phyloP scores from a whole-genome alignment of 2,113 vertebrate species.

The Anguilla rostrata region DNA sequence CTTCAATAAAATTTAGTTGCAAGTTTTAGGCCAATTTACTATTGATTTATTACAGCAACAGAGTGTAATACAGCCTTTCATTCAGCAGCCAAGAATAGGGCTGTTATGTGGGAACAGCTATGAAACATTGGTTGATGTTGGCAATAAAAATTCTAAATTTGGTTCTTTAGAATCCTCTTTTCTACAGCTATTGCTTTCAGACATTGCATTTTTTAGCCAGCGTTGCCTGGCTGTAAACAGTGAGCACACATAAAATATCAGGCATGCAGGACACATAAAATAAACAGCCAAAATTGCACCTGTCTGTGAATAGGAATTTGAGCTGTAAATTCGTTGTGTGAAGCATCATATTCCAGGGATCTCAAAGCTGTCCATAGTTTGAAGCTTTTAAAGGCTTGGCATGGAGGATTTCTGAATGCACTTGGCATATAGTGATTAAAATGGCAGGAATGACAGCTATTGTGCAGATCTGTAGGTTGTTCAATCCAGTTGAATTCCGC shows the following conservation, averaged over 20 bases:
- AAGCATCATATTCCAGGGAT: not conserved
- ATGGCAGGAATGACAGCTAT: not conserved
- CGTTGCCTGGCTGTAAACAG: not conserved
- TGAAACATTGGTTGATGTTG: too few relatives aligned
- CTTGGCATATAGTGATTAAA: not conserved
- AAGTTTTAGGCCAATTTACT: too few relatives aligned
- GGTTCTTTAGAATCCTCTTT: not conserved
- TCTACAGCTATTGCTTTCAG: not conserved
- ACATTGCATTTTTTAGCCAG: not conserved
- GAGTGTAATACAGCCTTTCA: too few relatives aligned
- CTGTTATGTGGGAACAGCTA: too few relatives aligned
- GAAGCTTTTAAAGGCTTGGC: not conserved
- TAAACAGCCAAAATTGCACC: not conserved
- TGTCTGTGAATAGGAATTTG: not conserved
- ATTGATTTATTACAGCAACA: too few relatives aligned
- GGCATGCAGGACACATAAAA: not conserved
- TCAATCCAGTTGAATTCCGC: not conserved
- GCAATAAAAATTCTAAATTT: not conserved
- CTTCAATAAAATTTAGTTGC: too few relatives aligned
- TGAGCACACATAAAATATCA: not conserved
- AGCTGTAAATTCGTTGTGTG: not conserved
- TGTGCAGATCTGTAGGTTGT: not conserved
- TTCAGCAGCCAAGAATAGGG: too few relatives aligned
- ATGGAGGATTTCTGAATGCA: not conserved
- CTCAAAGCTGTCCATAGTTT: not conserved